These are phyloP conservation scores for Atta cephalotes DNA, from an alignment of 1,140 invertebrate genomes.

Conservation along the genomic window DNA sequence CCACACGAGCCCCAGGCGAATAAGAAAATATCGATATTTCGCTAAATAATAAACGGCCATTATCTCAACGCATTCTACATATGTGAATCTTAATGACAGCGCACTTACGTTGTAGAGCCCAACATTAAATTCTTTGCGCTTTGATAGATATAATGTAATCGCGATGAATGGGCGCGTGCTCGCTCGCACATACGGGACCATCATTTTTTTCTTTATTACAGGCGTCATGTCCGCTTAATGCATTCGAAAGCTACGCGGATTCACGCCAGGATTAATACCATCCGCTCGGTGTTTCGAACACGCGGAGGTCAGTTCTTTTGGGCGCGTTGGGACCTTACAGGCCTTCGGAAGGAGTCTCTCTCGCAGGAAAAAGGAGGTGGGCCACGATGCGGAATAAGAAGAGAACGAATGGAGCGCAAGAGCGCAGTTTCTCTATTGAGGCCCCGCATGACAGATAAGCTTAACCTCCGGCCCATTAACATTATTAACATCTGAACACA, in stretches of 20 bases:
- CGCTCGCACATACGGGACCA: conserved; percentile 6
- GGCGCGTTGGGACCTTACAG: conserved; percentile 30
- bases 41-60: conserved; percentile 52
- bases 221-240: conserved; percentile 70
- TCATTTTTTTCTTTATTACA: conserved; percentile 57
- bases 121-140: conserved; percentile 46
- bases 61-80: conserved; percentile 48
- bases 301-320: conserved; percentile 62
- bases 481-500: conserved; percentile 81
- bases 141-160: conserved; percentile 67
- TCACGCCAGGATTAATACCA: conserved; percentile 70
- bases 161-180: conserved; percentile 18
- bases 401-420: conserved; percentile 60
- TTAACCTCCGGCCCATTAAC: conserved; percentile 82
- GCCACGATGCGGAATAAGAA: conserved; percentile 67
- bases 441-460: conserved; percentile 82
- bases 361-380: conserved; percentile 65
- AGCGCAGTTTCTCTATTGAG: conserved; percentile 80
- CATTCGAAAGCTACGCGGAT: conserved; percentile 61
- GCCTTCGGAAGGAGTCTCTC: conserved; percentile 46
- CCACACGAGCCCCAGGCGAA: conserved; percentile 61
- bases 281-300: conserved; percentile 66
- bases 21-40: conserved; percentile 68
- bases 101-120: conserved; percentile 31
- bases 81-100: conserved; percentile 46